phyloP scores from a whole-genome alignment of 2,797 vertebrate genomes.

The Ammospiza maritima region DNA sequence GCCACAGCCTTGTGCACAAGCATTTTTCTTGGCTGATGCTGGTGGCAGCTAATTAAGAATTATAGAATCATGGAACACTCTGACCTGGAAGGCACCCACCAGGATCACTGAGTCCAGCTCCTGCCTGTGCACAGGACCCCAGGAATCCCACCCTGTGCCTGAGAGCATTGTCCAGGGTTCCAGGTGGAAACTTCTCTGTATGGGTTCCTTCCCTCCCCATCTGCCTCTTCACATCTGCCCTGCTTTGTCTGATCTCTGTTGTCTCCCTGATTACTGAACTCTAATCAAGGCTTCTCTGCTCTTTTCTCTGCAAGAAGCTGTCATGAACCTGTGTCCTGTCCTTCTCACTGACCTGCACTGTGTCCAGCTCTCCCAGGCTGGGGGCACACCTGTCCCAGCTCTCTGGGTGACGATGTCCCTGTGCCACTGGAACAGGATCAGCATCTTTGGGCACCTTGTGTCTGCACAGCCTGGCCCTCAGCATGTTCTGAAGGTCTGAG shows the following conservation, averaged over 20 bases:
- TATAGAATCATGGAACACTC: not conserved
- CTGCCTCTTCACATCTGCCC: not conserved
- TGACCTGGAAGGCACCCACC: not conserved
- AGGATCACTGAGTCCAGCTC: not conserved
- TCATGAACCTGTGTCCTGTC: rapidly evolving
- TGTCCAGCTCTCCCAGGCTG: not conserved
- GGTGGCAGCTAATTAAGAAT: not conserved
- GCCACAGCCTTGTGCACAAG: not conserved
- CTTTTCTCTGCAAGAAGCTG: not conserved
- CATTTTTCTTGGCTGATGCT: not conserved
- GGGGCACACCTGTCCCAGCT: not conserved
- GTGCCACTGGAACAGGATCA: not conserved
- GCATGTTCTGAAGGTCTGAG: not conserved
- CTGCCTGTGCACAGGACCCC: not conserved
- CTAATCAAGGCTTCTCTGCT: not conserved
- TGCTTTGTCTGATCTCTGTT: not conserved
- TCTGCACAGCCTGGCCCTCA: not conserved
- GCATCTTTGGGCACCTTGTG: not conserved
- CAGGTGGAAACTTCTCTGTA: not conserved
- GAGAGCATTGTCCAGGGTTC: not conserved
- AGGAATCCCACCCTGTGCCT: not conserved
- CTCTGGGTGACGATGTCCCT: not conserved
- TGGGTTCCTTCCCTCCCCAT: not conserved
- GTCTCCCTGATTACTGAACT: not conserved
- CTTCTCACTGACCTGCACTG: not conserved